Evolutionary conservation across 2,113 vertebrate species (phyloP).

Genomic region (Dasyurus viverrinus): DNA sequence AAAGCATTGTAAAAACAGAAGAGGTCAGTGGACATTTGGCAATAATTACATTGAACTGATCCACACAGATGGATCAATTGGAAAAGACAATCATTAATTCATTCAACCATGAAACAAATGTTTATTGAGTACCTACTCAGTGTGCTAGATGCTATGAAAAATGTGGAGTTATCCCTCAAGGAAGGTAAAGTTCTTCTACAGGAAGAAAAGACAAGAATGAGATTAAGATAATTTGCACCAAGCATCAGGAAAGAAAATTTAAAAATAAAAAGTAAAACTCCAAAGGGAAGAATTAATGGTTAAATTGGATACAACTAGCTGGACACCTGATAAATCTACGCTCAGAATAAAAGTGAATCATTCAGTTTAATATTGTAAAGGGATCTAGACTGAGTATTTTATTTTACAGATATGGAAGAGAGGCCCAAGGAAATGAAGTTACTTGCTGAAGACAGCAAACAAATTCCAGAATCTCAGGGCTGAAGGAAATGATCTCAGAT

Average conservation of each 20-base stretch:
- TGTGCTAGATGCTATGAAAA: not conserved
- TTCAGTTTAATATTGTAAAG: not conserved
- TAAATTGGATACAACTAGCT: slow-evolving; percentile 48
- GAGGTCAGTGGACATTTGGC: not conserved
- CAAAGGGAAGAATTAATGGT: not conserved
- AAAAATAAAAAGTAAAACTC: not conserved
- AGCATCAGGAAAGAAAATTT: slow-evolving; percentile 20
- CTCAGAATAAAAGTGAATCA: slow-evolving; percentile 13
- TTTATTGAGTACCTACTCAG: not conserved
- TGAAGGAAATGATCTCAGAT: not conserved
- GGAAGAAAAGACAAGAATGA: not conserved
- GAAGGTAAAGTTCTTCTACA: not conserved
- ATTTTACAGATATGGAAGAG: not conserved
- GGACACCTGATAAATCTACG: slow-evolving; percentile 49
- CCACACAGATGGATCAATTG: not conserved
- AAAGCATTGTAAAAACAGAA: not conserved
- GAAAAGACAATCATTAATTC: not conserved
- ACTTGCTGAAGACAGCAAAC: not conserved
- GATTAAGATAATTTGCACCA: not conserved
- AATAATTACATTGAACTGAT: not conserved
- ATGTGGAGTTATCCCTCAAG: not conserved
- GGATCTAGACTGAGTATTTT: not conserved
- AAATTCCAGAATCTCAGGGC: not conserved
- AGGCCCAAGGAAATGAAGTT: not conserved
- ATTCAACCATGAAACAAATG: not conserved